A percentile compares a stretch with the other conserved stretches of the same genome.
phyloP scores from a whole-genome alignment of 2,113 vertebrate species.

The Trogon surrucura region DNA sequence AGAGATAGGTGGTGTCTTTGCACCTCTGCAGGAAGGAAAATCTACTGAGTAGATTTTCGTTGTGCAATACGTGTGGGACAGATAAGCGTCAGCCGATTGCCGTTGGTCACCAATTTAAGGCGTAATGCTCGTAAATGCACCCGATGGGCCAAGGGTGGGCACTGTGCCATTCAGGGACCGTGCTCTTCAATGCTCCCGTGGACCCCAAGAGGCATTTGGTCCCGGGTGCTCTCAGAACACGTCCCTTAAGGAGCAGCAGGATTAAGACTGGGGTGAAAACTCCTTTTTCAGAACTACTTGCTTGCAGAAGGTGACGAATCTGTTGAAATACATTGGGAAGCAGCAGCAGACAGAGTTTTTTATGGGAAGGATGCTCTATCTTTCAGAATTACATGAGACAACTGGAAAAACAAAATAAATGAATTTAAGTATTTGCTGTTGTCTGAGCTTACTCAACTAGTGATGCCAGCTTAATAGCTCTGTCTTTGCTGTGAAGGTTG shows the following conservation, averaged over 20 bases:
- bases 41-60: background rate
- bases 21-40: background rate
- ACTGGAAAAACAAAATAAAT: background rate
- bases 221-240: fast-evolving
- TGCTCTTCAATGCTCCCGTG: fast-evolving
- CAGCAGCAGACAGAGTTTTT: background rate
- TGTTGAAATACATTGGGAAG: background rate
- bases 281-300: background rate
- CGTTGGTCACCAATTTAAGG: background rate
- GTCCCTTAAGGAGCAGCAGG: too few species aligned
- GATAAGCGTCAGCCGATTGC: background rate
- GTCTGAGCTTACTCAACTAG: background rate
- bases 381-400: background rate
- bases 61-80: fast-evolving
- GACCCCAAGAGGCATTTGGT: background rate
- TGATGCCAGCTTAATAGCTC: background rate
- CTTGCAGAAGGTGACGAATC: background rate
- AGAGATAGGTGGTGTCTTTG: background rate
- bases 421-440: background rate
- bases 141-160: background rate
- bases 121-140: background rate
- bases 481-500: background rate
- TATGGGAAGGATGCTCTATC: background rate
- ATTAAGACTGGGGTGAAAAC: background rate
- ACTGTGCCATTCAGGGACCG: fast-evolving